These are phyloP conservation scores for Lycia hirtaria DNA, from an alignment of 2,888 invertebrate species.

Conservation along the genomic window DNA sequence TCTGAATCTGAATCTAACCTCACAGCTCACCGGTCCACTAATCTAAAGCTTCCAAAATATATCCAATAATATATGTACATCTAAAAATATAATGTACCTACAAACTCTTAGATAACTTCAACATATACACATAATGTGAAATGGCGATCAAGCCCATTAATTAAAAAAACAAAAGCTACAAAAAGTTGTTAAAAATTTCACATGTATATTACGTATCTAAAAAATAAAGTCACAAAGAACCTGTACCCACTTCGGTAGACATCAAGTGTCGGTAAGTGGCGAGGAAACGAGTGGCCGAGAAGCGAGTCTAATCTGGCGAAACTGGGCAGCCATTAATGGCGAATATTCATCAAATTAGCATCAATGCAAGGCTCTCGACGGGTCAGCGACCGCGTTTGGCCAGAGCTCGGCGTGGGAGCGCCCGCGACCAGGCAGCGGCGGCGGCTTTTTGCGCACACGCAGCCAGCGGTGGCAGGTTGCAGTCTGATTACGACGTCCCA, in stretches of 20 bases:
- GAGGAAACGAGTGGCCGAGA: slow-evolving; percentile 1
- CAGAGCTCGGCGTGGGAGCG: slow-evolving; percentile 67
- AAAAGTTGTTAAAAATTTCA: too few relatives aligned
- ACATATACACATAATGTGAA: too few relatives aligned
- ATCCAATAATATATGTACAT: too few relatives aligned
- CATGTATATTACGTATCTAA: too few relatives aligned
- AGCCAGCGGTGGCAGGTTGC: slow-evolving; percentile 43
- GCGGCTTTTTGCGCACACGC: slow-evolving; percentile 64
- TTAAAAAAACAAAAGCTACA: too few relatives aligned
- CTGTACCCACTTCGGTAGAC: background rate
- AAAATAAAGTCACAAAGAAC: too few relatives aligned
- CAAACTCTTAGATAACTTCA: too few relatives aligned
- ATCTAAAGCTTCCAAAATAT: too few relatives aligned
- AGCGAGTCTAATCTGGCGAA: slow-evolving; percentile 30
- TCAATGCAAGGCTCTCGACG: slow-evolving; percentile 64
- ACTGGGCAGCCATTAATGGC: slow-evolving; percentile 36
- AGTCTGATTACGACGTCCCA: slow-evolving; percentile 48
- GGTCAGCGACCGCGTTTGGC: slow-evolving; percentile 65
- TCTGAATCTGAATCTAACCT: too few relatives aligned
- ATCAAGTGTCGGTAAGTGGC: slow-evolving; percentile 4
- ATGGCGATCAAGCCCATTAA: too few relatives aligned
- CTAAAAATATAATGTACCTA: too few relatives aligned
- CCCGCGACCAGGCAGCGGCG: slow-evolving; percentile 60
- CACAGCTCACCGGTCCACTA: too few relatives aligned
- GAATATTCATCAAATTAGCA: slow-evolving; percentile 77